Evolutionary conservation across 35 echinoderm and acorn worm genomes (phyloP).

Genomic region (Apostichopus japonicus): DNA sequence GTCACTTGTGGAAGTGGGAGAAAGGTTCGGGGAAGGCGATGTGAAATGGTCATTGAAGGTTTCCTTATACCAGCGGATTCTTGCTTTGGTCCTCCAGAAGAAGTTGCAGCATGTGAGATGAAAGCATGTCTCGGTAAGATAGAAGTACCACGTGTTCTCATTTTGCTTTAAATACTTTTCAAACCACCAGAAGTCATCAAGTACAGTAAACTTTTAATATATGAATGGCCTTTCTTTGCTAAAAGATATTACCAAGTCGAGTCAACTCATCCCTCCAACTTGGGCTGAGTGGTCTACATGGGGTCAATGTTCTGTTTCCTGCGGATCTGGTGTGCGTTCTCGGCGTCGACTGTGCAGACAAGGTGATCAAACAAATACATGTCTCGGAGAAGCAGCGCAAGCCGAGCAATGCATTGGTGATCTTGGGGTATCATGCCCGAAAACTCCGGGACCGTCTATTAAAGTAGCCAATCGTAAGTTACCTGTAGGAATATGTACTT

Average conservation of each 20-base stretch:
- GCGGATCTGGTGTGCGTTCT: slow-evolving; percentile 51
- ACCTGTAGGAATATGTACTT: neutral
- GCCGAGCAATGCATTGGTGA: neutral
- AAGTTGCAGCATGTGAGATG: slow-evolving; percentile 18
- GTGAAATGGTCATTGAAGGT: slow-evolving; percentile 50
- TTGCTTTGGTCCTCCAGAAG: slow-evolving; percentile 46
- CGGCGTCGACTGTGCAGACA: slow-evolving; percentile 46
- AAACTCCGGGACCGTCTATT: neutral
- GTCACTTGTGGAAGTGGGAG: slow-evolving; percentile 40
- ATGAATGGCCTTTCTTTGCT: no score
- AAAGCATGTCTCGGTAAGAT: slow-evolving; percentile 46
- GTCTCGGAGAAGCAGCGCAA: neutral
- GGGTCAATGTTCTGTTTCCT: slow-evolving; percentile 55
- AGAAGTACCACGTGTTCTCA: no score
- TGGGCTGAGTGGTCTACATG: slow-evolving; percentile 66
- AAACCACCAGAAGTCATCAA: no score
- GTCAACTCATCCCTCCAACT: neutral
- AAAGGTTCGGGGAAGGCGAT: slow-evolving; percentile 20
- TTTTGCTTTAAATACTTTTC: no score
- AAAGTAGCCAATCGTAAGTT: neutral
- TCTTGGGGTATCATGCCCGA: neutral
- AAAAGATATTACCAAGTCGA: no score
- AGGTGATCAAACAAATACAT: neutral
- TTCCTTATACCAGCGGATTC: slow-evolving; percentile 11
- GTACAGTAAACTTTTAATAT: no score